Conservation (phyloP, 92 coral and sea anemone genomes). For the Zoanthus gigantus region DNA sequence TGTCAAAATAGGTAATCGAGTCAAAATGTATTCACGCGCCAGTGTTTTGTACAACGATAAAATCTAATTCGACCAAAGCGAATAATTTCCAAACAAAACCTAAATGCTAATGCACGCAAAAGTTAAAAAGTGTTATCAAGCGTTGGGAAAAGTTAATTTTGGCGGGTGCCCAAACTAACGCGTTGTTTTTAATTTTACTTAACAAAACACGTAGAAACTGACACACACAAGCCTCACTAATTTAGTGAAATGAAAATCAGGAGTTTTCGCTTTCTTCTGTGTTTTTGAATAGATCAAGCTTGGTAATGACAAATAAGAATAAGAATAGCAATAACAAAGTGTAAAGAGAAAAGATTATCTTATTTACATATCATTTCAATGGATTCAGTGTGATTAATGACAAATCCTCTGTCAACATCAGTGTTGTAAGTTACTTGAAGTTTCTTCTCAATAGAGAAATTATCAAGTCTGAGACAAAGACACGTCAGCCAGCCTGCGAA, state of each 20-base stretch:
- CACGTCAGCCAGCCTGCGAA: constrained; percentile 56
- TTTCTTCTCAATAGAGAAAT: constrained; percentile 80
- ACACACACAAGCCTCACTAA: constrained; percentile 57
- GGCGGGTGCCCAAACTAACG: constrained; percentile 44
- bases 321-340: constrained; percentile 78
- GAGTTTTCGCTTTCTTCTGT: constrained; percentile 61
- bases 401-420: constrained; percentile 74
- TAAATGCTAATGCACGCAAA: constrained; percentile 48
- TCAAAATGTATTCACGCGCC: constrained; percentile 67
- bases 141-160: constrained; percentile 37
- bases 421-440: constrained; percentile 74
- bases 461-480: constrained; percentile 77
- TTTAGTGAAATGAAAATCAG: constrained; percentile 73
- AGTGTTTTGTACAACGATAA: constrained; percentile 51
- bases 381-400: constrained; percentile 83
- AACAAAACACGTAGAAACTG: constrained; percentile 27
- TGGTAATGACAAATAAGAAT: constrained; percentile 83
- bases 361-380: constrained; percentile 87
- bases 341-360: constrained; percentile 74
- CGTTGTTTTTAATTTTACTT: constrained; percentile 32
- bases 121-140: constrained; percentile 28
- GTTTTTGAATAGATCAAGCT: constrained; percentile 66
- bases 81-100: constrained; percentile 48
- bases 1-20: constrained; percentile 56
- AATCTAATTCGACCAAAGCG: constrained; percentile 48